A percentile compares a stretch with the other conserved stretches of the same genome.
Evolutionary conservation across 2,888 invertebrate species (phyloP).

Genomic region (Nomada ruficornis): DNA sequence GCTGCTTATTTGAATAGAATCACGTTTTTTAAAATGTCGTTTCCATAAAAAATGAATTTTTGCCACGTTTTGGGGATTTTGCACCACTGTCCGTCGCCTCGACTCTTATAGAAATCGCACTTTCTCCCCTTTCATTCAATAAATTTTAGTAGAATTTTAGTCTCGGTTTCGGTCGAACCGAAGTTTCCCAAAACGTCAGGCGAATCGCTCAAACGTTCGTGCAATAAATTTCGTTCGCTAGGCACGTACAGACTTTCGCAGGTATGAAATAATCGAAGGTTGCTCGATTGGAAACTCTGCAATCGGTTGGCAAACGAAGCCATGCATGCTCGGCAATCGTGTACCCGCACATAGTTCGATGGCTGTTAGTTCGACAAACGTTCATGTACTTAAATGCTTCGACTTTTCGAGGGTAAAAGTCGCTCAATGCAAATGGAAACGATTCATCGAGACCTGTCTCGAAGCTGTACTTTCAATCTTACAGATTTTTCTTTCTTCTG

Average conservation of each 20-base stretch:
- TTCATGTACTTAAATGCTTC: slow-evolving; percentile 59
- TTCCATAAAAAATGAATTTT: too few species aligned
- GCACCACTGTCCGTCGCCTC: neutral
- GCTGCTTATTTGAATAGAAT: too few species aligned
- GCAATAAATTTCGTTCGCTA: slow-evolving; percentile 11
- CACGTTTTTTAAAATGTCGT: too few species aligned
- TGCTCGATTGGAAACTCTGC: slow-evolving; percentile 7
- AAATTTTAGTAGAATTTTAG: neutral
- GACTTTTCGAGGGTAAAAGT: slow-evolving; percentile 46
- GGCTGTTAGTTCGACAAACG: slow-evolving; percentile 38
- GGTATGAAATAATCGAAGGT: slow-evolving; percentile 35
- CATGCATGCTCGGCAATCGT: slow-evolving; percentile 16
- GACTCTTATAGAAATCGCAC: neutral
- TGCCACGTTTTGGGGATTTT: too few species aligned
- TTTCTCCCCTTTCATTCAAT: neutral
- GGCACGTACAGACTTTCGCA: slow-evolving; percentile 1
- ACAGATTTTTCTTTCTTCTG: neutral
- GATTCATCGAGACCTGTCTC: slow-evolving; percentile 42
- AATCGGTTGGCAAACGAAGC: slow-evolving; percentile 44
- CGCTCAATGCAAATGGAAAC: slow-evolving; percentile 38
- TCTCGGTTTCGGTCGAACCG: too few species aligned
- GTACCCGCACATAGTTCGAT: slow-evolving; percentile 23
- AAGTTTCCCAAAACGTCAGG: neutral
- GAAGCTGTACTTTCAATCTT: slow-evolving; percentile 24
- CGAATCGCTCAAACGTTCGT: neutral